Evolutionary conservation across 2,113 vertebrate genomes (phyloP), one percentile per base, ranked within the genome.

Genomic region (Xerus inauris): DNA sequence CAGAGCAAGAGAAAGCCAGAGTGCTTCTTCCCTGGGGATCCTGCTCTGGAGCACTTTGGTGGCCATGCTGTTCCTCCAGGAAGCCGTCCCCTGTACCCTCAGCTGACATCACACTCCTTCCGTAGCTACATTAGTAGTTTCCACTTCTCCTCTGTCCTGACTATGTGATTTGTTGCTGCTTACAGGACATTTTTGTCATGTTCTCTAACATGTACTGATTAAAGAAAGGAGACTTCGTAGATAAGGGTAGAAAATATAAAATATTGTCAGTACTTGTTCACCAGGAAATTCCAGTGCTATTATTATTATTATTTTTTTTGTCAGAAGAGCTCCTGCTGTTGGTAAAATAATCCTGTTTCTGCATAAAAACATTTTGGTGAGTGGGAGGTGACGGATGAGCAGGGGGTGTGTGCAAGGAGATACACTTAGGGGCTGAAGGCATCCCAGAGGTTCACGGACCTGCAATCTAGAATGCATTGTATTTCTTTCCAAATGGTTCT

Each of bases 221-320:
- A 91, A 47, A 97, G 88, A 97, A 93, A n/a, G 62, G 77, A 97
- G 96, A 97, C 95, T 97, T 98, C 17, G 10, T 30, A 81, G 26
- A 80, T n/a, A 19, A 30, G 64, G 77, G 57, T 59, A 42, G 28
- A 57, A 95, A 51, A 72, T 83, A 26, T 10, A n/a, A n/a, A 95
- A 88, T 86, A 88, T 40, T 79, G 67, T 73, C 28, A 9, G 1
- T 4, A 14, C 0, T 35, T 13, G 38, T 59, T 51, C 4, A 35
- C 5, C 32, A 79, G 87, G 84, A 47, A 80, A 20, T 57, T 47
- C 20, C 64, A 83, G 3, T 22, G 45, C 3, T 7, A 20, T 19
- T n/a, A n/a, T n/a, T n/a, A n/a, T n/a, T n/a, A n/a, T 71, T 7
- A 6, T 28, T 28, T 16, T 45, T 10, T 35, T 73, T 62, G 17